Percentiles rank a stretch among this genome's conserved stretches.
Evolutionary conservation across 2,113 vertebrate genomes (phyloP).

Genomic region (Xyliphius kryptos): DNA sequence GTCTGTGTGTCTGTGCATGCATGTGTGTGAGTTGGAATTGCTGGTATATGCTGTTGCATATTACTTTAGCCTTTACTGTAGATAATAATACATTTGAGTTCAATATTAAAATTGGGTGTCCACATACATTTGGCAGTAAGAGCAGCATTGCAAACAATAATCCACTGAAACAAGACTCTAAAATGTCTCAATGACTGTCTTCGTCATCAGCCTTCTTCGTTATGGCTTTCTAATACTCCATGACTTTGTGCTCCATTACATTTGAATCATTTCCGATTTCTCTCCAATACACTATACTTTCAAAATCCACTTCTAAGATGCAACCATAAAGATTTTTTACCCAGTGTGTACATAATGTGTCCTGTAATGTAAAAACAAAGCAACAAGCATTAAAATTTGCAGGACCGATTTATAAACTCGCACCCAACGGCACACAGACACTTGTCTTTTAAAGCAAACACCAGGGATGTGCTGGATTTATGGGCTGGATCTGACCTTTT

Average conservation of each 20-base stretch:
- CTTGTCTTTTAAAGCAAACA: constrained; percentile 24
- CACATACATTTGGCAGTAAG: too few relatives aligned
- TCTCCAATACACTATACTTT: constrained; percentile 3
- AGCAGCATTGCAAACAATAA: too few relatives aligned
- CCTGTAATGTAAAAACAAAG: neutral
- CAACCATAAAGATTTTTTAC: neutral
- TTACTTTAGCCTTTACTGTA: too few relatives aligned
- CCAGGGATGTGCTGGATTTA: neutral
- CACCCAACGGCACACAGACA: constrained; percentile 1
- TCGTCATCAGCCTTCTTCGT: neutral
- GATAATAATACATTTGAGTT: too few relatives aligned
- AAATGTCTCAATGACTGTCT: too few relatives aligned
- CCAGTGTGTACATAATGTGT: neutral
- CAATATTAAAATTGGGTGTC: too few relatives aligned
- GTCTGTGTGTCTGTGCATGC: too few relatives aligned
- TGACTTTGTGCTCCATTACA: constrained; percentile 21
- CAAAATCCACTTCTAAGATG: constrained; percentile 6
- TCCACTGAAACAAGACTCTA: too few relatives aligned
- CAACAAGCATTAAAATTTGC: neutral
- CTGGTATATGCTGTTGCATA: too few relatives aligned
- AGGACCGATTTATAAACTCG: neutral
- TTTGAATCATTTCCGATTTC: neutral
- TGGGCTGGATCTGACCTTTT: neutral
- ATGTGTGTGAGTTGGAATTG: too few relatives aligned
- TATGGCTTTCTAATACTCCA: neutral